Evolutionary conservation across 2,797 vertebrate species (phyloP), one percentile per base, ranked within the genome.

Genomic region (Orestias chungarensis): DNA sequence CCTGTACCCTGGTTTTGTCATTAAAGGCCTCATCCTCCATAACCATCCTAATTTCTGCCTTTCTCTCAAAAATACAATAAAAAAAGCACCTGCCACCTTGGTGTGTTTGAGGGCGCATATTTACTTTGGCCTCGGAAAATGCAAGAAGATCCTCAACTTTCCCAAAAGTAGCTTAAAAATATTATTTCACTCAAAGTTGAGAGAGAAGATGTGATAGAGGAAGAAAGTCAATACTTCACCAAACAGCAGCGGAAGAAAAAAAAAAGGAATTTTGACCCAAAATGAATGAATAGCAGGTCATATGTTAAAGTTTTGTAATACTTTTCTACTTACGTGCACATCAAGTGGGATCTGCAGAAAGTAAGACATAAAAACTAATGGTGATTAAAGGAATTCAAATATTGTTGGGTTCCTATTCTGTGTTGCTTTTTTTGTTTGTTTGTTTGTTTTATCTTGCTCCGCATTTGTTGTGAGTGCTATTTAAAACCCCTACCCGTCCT

Each of bases 1-100:
- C 89, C 91, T 90, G 75, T 89, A 84, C 77, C 78, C 90, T 92
- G 92, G 77, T 89, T 84, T 76, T 75, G 75, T 83, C 87, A 73
- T 91, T 87, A 88, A 70, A 75, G n/a, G 79, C 79, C 49, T 78
- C 78, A 79, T 79, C 79, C 74, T 70, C 69, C 47, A 59, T 70
- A 73, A 54, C 20, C 8, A 54, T 64, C 71, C 46, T 1, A 11
- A 15, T 8, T 59, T 79, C 52, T 47, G 64, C 49, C 75, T 76
- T 11, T 20, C 8, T 31, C 33, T 59, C 4, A 18, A 33, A 59
- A 59, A 50, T 18, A 59, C 4, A 57, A 33, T 18, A 33, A 33
- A 9, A 75, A 74, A 81, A 68, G 75, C 86, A 88, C 82, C 82
- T 83, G 82, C 79, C 47, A 59, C 69, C 69, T 17, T 15, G 3